Base-by-base conservation (phyloP, 2,797 vertebrate species). In the Ctenopoma kingsleyae region DNA sequence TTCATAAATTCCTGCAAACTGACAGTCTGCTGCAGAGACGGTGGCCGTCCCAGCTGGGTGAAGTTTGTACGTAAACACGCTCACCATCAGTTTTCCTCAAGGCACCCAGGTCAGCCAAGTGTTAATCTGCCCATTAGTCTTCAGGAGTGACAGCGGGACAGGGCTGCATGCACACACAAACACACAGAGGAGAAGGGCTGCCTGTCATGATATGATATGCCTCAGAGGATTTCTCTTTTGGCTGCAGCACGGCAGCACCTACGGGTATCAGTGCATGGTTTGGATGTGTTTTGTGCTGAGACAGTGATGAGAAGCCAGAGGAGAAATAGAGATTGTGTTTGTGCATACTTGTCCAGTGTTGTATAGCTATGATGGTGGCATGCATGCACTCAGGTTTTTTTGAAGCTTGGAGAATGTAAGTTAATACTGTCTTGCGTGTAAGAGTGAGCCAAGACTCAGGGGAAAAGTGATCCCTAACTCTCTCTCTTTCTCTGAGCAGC, bases 101-200 rank as follows among this genome's bases (percentile, higher is more conserved):
- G 86, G 82, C 87, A 74, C 69, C 60, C 69, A 79, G 85, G 89
- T 91, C 89, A 90, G 90, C 83, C 89, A 89, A 89, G 80, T 82
- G 91, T 86, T 91, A 90, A 91, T 88, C 87, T 86, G 62, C 61
- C 72, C 74, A 89, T 93, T 91, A 85, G 80, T 90, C 85, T 84
- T 85, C 56, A 63, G 53, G 69, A 67, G 81, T 76, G 89, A 86
- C 86, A 86, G 81, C 17, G 0, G 76, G 67, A 82, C 58, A 43
- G 65, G 53, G 71, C 54, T 78, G 58, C 66, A 48, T 38, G 71
- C 58, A 62, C 67, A 71, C 71, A 74, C 67, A 43, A 55, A 62
- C 67, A 72, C 66, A 71, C 67, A 69, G 50, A 59, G 38, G 47
- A 84, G 53, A 56, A 49, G 66, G 40, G 38, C 63, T 50, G 48